Evolutionary conservation across 92 coral and sea anemone genomes (phyloP), one percentile per base, ranked within the genome.

Genomic region (Micromussa lordhowensis): DNA sequence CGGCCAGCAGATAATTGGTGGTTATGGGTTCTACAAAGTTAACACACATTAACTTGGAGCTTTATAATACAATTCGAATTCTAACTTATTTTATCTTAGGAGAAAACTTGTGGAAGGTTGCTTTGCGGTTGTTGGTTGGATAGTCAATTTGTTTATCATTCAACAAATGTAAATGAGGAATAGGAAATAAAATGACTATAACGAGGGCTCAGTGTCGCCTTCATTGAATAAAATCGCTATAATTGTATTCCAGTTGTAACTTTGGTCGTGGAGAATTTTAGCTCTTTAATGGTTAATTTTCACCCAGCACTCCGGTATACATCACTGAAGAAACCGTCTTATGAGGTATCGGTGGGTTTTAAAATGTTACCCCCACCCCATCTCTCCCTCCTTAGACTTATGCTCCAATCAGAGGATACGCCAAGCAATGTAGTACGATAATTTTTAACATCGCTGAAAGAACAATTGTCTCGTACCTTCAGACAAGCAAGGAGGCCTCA

Each of bases 401-500:
- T 13, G 10, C 51, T 1, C 51, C 51, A 44, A 8, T 44, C 51
- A 44, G 13, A 8, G 1, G 51, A 44, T 7, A 44, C 51, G 13
- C 13, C 13, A 44, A 44, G 51, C 51, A 44, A 44, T 44, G 51
- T 44, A 44, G 51, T 7, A 8, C 12, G 0, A 44, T 44, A 44
- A 44, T 44, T 44, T 12, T 8, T 44, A 44, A 44, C 51, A 44
- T 44, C 51, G 51, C 64, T 22, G 64, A 15, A 19, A 19, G 3
- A 1, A 58, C 0, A 58, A 58, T 71, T 30, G 22, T 71, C 5
- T 22, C 19, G 49, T 73, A 93, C 98, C 98, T 36, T 93, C 30
- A 7, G 81, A 75, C 31, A 95, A 58, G 4, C 88, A 87, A 61
- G 94, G 84, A 28, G 98, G 95, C 49, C 93, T 90, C 36, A 95